Evolutionary conservation across 2,888 invertebrate genomes (phyloP).

Genomic region (Agapetus fuscipes): DNA sequence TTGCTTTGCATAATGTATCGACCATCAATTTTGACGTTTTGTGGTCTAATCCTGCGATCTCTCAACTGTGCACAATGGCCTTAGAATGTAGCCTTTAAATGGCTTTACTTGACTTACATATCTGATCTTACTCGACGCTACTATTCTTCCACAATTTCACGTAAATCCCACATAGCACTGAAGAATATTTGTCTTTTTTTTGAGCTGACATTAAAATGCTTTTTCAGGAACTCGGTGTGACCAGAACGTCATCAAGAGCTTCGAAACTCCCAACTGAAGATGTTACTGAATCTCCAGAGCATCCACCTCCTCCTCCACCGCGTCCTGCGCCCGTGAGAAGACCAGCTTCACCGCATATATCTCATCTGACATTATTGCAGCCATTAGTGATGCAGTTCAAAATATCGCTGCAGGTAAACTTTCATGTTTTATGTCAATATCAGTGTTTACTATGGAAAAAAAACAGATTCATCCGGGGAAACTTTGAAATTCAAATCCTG

Average conservation of each 20-base stretch:
- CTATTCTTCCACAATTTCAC: too few relatives aligned
- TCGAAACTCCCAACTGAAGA: conserved; percentile 53
- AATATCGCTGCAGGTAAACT: conserved; percentile 58
- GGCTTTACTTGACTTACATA: too few relatives aligned
- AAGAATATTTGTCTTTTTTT: too few relatives aligned
- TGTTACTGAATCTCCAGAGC: conserved; percentile 32
- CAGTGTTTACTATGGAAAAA: too few relatives aligned
- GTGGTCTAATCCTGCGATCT: background rate
- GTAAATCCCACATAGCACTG: too few relatives aligned
- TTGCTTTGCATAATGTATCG: too few relatives aligned
- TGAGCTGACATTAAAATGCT: background rate
- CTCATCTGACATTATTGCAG: conserved; percentile 49
- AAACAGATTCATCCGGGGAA: too few relatives aligned
- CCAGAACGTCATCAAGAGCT: conserved; percentile 66
- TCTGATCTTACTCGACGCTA: too few relatives aligned
- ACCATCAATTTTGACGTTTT: conserved; percentile 1
- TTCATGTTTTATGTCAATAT: too few relatives aligned
- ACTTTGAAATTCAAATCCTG: too few relatives aligned
- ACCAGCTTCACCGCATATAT: conserved; percentile 26
- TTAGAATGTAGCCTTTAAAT: background rate
- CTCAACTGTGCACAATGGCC: background rate
- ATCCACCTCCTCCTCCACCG: conserved; percentile 26
- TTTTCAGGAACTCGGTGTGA: conserved; percentile 64
- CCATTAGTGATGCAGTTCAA: conserved; percentile 85
- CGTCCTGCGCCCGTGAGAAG: conserved; percentile 25